phyloP scores from a whole-genome alignment of 2,113 vertebrate genomes.

The Isurus oxyrinchus region DNA sequence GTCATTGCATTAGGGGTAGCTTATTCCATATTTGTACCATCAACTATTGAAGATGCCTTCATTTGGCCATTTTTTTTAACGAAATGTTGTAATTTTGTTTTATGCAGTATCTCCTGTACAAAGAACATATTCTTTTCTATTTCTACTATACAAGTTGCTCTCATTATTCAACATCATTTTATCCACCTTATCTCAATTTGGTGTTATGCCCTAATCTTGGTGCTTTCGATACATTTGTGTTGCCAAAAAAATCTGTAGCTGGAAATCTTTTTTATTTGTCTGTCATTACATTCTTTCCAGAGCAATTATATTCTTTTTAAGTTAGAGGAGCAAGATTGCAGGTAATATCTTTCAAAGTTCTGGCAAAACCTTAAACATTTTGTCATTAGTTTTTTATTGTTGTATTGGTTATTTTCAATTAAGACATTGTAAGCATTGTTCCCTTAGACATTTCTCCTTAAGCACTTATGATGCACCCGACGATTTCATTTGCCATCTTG shows the following conservation, averaged over 20 bases:
- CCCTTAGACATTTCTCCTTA: not conserved
- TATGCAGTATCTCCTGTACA: not conserved
- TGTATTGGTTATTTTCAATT: not conserved
- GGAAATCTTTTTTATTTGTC: not conserved
- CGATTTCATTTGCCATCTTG: not conserved
- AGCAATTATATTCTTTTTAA: not conserved
- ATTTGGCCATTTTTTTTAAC: not conserved
- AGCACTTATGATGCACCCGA: too few relatives aligned
- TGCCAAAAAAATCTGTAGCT: too few relatives aligned
- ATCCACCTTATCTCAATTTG: not conserved
- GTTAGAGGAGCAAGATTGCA: not conserved
- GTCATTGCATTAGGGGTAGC: not conserved
- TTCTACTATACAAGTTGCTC: not conserved
- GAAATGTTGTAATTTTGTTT: not conserved
- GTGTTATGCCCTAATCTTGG: not conserved
- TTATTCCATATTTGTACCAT: not conserved
- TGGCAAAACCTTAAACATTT: not conserved
- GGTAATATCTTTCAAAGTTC: not conserved
- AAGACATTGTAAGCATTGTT: constrained; percentile 14
- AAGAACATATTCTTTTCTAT: not conserved
- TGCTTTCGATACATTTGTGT: not conserved
- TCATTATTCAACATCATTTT: not conserved
- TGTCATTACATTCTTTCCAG: not conserved
- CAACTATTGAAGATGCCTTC: not conserved
- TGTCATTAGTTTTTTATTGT: not conserved